phyloP scores from a whole-genome alignment of 2,888 invertebrate species.

The Chymomyza fuscimana region DNA sequence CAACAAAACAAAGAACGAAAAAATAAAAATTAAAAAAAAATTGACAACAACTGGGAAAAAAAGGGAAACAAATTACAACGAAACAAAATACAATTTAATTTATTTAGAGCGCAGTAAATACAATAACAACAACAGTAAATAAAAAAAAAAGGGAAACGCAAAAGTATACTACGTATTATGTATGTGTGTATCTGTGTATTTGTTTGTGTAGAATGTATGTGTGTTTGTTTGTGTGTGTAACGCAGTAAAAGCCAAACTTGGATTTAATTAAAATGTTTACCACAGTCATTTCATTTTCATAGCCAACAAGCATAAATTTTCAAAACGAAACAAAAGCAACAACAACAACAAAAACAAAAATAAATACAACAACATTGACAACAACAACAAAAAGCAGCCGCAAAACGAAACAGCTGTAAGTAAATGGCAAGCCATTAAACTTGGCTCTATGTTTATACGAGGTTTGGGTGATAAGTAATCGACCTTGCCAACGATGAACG shows the following conservation, averaged over 20 bases:
- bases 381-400: conserved; percentile 45
- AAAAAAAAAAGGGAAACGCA: conserved; percentile 50
- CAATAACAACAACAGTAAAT: conserved; percentile 37
- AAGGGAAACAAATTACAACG: conserved; percentile 73
- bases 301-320: conserved; percentile 73
- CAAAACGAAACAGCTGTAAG: conserved; percentile 72
- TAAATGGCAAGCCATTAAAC: conserved; percentile 71
- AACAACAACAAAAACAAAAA: background rate
- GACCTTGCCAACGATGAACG: conserved; percentile 1
- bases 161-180: conserved; percentile 56
- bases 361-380: conserved; percentile 16
- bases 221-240: background rate
- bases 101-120: conserved; percentile 53
- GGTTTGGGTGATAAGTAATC: background rate
- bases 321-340: conserved; percentile 44
- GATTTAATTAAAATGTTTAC: conserved; percentile 74
- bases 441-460: conserved; percentile 33
- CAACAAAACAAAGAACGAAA: conserved; percentile 43
- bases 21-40: conserved; percentile 15
- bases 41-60: conserved; percentile 33
- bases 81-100: conserved; percentile 72
- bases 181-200: background rate
- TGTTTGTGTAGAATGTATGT: background rate
- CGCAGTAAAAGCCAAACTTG: conserved; percentile 70
- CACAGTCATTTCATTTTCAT: conserved; percentile 74